phyloP scores from a whole-genome alignment of 92 coral and sea anemone genomes.

The Metridium senile region DNA sequence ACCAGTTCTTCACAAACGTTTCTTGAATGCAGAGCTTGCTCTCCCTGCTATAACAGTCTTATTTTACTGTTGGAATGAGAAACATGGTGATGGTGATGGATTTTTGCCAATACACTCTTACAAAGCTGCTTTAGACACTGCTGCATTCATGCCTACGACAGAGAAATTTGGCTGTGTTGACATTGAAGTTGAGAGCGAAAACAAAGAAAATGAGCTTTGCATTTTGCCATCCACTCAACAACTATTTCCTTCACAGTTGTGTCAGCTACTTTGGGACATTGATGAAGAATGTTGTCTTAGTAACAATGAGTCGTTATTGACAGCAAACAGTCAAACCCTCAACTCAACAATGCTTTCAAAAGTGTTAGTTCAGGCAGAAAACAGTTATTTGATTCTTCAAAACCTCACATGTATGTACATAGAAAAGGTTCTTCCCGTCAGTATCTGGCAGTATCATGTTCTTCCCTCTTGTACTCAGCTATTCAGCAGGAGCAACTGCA shows the following conservation, averaged over 20 bases:
- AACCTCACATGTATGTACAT: constrained; percentile 26
- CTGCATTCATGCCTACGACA: constrained; percentile 45
- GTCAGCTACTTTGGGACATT: constrained; percentile 6
- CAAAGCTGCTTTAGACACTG: constrained; percentile 55
- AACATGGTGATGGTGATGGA: constrained; percentile 35
- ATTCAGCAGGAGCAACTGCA: constrained; percentile 54
- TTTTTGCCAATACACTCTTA: constrained; percentile 55
- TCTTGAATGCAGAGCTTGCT: constrained; percentile 63
- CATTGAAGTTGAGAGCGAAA: background rate
- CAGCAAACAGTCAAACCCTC: background rate
- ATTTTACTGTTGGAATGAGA: constrained; percentile 70
- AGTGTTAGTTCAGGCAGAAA: constrained; percentile 35
- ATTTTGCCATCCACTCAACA: background rate
- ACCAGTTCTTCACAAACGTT: constrained; percentile 62
- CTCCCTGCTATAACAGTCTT: constrained; percentile 60
- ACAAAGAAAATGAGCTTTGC: constrained; percentile 11
- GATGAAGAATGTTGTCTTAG: constrained; percentile 5
- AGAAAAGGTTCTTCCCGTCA: constrained; percentile 25
- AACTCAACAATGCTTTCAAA: constrained; percentile 14
- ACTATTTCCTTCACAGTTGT: background rate
- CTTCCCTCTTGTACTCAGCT: constrained; percentile 57
- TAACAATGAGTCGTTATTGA: background rate
- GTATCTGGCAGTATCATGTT: constrained; percentile 55
- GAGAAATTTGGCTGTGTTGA: constrained; percentile 57
- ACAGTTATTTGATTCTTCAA: constrained; percentile 46